These are phyloP conservation scores for Vanacampus margaritifer DNA, from an alignment of 2,113 vertebrate genomes.

Conservation along the genomic window DNA sequence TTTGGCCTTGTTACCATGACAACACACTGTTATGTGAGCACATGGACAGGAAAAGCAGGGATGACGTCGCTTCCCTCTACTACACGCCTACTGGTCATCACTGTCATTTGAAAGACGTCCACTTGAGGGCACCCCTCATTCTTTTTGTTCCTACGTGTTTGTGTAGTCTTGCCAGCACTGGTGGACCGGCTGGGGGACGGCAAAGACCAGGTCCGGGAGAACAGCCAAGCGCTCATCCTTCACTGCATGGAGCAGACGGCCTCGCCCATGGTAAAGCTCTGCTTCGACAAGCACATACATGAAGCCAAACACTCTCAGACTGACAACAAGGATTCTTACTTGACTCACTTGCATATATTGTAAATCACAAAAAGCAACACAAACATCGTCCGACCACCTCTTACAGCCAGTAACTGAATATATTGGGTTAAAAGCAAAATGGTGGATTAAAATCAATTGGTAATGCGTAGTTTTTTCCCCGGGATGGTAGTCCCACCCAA, in stretches of 20 bases:
- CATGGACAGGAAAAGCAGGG: conserved; percentile 27
- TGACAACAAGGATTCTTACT: neutral
- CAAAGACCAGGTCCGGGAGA: conserved; percentile 95
- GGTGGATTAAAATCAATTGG: neutral
- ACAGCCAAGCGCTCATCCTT: conserved; percentile 85
- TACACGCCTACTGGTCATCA: neutral
- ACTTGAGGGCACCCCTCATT: conserved; percentile 45
- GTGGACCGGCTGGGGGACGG: conserved; percentile 91
- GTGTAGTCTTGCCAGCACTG: conserved; percentile 82
- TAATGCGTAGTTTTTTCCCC: neutral
- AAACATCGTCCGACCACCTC: too few species aligned
- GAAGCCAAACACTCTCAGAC: neutral
- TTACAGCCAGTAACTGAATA: neutral
- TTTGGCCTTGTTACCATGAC: conserved; percentile 54
- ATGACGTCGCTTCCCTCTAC: conserved; percentile 39
- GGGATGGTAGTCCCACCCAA: too few species aligned
- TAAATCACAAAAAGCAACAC: neutral
- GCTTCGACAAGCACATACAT: neutral
- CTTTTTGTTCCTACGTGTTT: conserved; percentile 6
- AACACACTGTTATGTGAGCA: conserved; percentile 57
- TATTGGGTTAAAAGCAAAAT: neutral
- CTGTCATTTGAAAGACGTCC: conserved; percentile 23
- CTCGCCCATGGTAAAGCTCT: conserved; percentile 79
- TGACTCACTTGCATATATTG: neutral
- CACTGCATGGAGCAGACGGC: conserved; percentile 86